phyloP scores from a whole-genome alignment of 2,888 invertebrate species.

The Plagiodera versicolora region DNA sequence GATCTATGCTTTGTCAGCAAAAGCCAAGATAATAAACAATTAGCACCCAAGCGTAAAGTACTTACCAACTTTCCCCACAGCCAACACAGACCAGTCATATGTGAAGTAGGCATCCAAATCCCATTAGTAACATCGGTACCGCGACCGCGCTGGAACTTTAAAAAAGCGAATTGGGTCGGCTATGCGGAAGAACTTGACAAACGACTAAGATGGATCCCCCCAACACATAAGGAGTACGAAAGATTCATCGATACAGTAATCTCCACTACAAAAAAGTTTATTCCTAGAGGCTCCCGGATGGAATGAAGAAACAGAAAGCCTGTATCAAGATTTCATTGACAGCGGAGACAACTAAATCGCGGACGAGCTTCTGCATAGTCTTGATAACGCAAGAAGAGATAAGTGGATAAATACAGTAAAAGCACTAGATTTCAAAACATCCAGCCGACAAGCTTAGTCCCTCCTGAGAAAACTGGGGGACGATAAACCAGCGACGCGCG shows the following conservation, averaged over 20 bases:
- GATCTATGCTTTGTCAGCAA: conserved; percentile 21
- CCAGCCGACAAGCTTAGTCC: neutral
- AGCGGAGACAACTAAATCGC: no score
- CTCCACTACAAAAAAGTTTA: neutral
- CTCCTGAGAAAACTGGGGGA: conserved; percentile 1
- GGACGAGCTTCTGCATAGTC: no score
- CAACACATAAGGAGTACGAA: neutral
- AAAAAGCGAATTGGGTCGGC: conserved; percentile 11
- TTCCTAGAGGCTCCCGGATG: neutral
- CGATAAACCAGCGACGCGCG: no score
- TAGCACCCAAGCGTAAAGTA: conserved; percentile 5
- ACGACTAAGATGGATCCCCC: neutral
- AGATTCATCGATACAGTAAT: neutral
- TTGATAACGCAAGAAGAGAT: neutral
- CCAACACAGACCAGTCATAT: conserved; percentile 27
- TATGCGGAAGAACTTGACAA: neutral
- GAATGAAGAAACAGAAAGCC: no score
- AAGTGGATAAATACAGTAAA: no score
- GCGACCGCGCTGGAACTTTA: conserved; percentile 28
- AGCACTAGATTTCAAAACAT: no score
- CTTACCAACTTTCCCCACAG: conserved; percentile 24
- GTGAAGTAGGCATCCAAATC: conserved; percentile 21
- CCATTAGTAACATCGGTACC: conserved; percentile 17
- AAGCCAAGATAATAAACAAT: conserved; percentile 1
- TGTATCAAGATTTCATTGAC: no score